phyloP scores from a whole-genome alignment of 2,797 vertebrate species.

The Pteropus rufus region DNA sequence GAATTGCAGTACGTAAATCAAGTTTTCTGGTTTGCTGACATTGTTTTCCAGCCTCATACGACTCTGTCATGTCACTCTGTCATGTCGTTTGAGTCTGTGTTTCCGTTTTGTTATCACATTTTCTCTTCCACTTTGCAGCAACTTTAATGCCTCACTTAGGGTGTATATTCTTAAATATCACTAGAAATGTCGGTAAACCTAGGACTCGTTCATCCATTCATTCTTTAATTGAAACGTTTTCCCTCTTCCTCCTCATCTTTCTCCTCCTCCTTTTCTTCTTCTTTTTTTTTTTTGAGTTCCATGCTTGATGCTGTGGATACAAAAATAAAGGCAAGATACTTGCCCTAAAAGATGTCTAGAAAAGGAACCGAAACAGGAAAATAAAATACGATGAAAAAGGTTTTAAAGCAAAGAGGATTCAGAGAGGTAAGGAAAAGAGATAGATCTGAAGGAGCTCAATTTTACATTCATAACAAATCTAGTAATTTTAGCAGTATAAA shows the following conservation, averaged over 20 bases:
- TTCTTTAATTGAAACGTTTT: neutral
- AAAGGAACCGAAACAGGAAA: neutral
- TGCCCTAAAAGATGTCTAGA: neutral
- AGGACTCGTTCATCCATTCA: neutral
- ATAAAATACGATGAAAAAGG: neutral
- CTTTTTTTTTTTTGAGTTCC: neutral
- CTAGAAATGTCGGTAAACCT: neutral
- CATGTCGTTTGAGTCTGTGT: neutral
- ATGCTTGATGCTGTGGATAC: neutral
- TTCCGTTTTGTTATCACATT: neutral
- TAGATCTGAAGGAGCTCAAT: neutral
- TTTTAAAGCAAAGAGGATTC: neutral
- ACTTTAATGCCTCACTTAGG: neutral
- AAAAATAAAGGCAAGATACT: constrained; percentile 1
- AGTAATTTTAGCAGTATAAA: neutral
- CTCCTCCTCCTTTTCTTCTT: too few species aligned
- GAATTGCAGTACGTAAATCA: constrained; percentile 12
- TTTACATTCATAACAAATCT: neutral
- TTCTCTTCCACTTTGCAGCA: neutral
- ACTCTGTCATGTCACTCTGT: neutral
- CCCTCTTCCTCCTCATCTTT: too few species aligned
- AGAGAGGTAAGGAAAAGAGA: neutral
- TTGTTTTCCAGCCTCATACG: neutral
- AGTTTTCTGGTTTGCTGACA: neutral
- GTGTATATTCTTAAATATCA: neutral